phyloP scores from a whole-genome alignment of 2,113 vertebrate species.

The Carassius carassius region DNA sequence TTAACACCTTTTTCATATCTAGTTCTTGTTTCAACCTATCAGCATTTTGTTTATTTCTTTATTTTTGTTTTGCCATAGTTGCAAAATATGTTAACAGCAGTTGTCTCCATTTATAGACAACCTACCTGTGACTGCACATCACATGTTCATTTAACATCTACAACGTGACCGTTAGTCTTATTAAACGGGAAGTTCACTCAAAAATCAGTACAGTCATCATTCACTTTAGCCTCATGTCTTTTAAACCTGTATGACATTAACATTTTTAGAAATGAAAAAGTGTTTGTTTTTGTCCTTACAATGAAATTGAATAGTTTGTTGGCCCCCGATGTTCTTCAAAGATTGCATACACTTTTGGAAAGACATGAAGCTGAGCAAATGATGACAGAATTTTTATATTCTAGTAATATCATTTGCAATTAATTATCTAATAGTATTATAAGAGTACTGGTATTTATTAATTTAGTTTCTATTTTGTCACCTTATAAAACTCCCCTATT shows the following conservation, averaged over 20 bases:
- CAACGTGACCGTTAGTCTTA: background rate
- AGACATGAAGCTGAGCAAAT: background rate
- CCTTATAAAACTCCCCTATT: background rate
- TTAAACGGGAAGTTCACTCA: background rate
- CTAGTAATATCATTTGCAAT: background rate
- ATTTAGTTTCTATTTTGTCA: background rate
- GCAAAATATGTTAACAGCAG: no score
- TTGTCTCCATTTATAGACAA: no score
- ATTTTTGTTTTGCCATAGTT: no score
- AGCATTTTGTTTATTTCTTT: constrained; percentile 6
- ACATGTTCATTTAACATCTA: background rate
- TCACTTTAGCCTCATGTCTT: background rate
- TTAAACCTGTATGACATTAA: background rate
- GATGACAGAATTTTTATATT: background rate
- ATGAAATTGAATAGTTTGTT: background rate
- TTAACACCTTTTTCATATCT: background rate
- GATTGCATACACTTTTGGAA: background rate
- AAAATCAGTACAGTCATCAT: background rate
- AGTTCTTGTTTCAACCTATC: background rate
- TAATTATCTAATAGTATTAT: background rate
- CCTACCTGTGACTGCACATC: no score
- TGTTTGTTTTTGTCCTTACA: background rate
- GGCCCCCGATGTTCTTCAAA: background rate
- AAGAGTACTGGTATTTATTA: background rate
- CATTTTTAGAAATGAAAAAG: no score